Percentiles rank a stretch among this genome's conserved stretches.
Evolutionary conservation across 2,797 vertebrate species (phyloP).

Genomic region (Thripadectes ignobilis): DNA sequence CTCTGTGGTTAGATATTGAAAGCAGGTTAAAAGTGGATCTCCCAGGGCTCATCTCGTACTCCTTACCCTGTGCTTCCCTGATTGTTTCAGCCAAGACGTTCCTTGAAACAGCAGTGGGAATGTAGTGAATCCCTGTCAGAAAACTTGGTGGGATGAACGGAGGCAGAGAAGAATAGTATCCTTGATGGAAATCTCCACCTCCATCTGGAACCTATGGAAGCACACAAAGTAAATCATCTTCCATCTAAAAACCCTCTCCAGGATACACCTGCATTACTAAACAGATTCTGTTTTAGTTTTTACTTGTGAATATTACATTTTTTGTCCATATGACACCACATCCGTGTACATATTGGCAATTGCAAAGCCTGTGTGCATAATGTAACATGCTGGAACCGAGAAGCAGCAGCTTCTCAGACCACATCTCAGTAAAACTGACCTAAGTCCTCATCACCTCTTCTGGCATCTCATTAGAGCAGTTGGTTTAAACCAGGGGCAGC

Average conservation of each 20-base stretch:
- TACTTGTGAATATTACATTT: background rate
- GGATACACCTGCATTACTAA: background rate
- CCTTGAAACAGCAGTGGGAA: constrained; percentile 66
- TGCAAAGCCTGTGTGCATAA: background rate
- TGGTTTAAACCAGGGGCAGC: background rate
- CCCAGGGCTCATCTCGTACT: background rate
- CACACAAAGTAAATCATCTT: background rate
- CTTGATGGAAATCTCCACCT: constrained; percentile 66
- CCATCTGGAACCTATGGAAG: constrained; percentile 68
- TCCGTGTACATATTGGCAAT: accelerated
- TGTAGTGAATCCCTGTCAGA: constrained; percentile 72
- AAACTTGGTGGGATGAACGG: constrained; percentile 71
- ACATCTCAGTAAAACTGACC: background rate
- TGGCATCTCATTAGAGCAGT: background rate
- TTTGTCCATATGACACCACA: background rate
- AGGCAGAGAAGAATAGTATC: constrained; percentile 63
- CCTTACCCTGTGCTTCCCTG: constrained; percentile 72
- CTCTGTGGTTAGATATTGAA: background rate
- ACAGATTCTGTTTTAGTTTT: background rate
- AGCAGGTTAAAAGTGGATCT: background rate
- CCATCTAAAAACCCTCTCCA: background rate
- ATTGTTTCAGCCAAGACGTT: constrained; percentile 54
- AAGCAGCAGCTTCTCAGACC: background rate
- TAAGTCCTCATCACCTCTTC: background rate
- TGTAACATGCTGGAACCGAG: background rate